Conservation (phyloP, 2,888 invertebrate genomes). For the Nephrotoma appendiculata region DNA sequence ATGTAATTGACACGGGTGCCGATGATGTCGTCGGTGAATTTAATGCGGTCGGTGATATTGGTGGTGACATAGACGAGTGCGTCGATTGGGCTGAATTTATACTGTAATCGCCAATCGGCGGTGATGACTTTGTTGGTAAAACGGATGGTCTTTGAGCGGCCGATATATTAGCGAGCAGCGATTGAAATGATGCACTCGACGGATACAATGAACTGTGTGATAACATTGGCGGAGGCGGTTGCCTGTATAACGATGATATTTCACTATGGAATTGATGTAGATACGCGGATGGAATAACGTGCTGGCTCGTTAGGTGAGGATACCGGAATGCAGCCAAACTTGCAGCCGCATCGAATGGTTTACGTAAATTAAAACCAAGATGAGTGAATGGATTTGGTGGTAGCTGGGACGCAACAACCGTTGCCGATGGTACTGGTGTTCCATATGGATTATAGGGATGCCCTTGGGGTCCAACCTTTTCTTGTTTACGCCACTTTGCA, state of each 20-base stretch:
- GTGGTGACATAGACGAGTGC: constrained; percentile 36
- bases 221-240: constrained; percentile 45
- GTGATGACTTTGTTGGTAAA: constrained; percentile 12
- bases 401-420: constrained; percentile 57
- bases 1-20: background rate
- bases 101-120: constrained; percentile 15
- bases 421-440: constrained; percentile 42
- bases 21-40: background rate
- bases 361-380: constrained; percentile 58
- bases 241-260: constrained; percentile 34
- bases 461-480: constrained; percentile 80
- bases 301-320: constrained; percentile 38
- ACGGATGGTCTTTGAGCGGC: constrained; percentile 39
- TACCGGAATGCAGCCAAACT: constrained; percentile 58
- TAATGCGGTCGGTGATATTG: constrained; percentile 33
- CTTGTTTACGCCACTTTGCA: constrained; percentile 87
- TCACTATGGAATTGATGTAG: constrained; percentile 38
- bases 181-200: constrained; percentile 60
- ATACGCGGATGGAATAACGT: constrained; percentile 42
- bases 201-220: constrained; percentile 43
- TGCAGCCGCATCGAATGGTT: constrained; percentile 51
- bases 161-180: constrained; percentile 65
- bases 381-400: constrained; percentile 66
- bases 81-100: constrained; percentile 6
- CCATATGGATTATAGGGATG: constrained; percentile 76